phyloP scores from a whole-genome alignment of 1,140 invertebrate genomes.

The Drosophila biarmipes region DNA sequence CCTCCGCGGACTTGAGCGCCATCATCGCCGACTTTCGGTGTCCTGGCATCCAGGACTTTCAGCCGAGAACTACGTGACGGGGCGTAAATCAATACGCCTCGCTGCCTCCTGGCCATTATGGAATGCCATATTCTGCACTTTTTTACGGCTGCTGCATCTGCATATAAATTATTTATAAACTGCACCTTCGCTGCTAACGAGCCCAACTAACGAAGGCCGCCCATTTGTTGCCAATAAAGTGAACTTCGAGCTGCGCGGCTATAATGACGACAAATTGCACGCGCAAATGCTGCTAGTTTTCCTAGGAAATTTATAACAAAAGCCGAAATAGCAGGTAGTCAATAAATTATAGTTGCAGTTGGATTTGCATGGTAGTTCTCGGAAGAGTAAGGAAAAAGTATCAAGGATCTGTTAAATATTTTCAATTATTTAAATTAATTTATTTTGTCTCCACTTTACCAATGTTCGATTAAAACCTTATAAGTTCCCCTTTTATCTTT shows the following conservation, averaged over 20 bases:
- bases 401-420: neutral
- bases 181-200: slow-evolving; percentile 56
- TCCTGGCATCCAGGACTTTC: neutral
- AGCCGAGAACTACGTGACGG: slow-evolving; percentile 58
- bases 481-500: neutral
- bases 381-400: neutral
- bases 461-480: neutral
- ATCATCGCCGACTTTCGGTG: slow-evolving; percentile 15
- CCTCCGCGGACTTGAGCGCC: slow-evolving; percentile 3
- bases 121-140: slow-evolving; percentile 70
- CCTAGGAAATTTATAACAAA: slow-evolving; percentile 47
- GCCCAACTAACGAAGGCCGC: slow-evolving; percentile 40
- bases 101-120: slow-evolving; percentile 62
- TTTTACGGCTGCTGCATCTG: slow-evolving; percentile 21
- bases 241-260: slow-evolving; percentile 12
- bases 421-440: too few species aligned
- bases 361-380: neutral
- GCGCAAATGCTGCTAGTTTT: slow-evolving; percentile 24
- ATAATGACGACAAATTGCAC: slow-evolving; percentile 77
- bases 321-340: neutral
- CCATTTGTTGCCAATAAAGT: slow-evolving; percentile 61
- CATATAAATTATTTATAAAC: slow-evolving; percentile 51
- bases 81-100: slow-evolving; percentile 72
- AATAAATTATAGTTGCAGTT: slow-evolving; percentile 7
- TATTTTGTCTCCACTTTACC: neutral